These are phyloP conservation scores for Cephonodes hylas DNA, from an alignment of 2,888 invertebrate species.

Conservation along the genomic window DNA sequence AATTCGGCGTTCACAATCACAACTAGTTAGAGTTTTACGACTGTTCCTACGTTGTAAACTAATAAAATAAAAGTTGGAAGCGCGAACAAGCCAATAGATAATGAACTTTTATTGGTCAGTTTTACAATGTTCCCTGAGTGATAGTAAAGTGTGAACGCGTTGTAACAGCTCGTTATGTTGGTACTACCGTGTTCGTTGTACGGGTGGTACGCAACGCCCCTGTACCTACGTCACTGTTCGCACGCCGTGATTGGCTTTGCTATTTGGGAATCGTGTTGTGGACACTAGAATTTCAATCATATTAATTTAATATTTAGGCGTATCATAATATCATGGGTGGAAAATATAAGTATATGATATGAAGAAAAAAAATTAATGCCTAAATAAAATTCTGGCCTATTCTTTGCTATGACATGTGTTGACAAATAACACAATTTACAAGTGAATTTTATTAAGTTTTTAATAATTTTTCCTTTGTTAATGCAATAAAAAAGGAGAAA, in stretches of 20 bases:
- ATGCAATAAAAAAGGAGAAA: not conserved
- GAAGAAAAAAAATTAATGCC: too few species aligned
- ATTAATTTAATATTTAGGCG: too few species aligned
- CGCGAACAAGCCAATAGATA: constrained; percentile 77
- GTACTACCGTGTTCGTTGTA: constrained; percentile 25
- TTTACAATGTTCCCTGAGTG: constrained; percentile 73
- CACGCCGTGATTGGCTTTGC: not conserved
- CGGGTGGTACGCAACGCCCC: constrained; percentile 37
- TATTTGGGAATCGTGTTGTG: not conserved
- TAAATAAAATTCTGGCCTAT: too few species aligned
- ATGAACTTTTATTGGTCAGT: constrained; percentile 82
- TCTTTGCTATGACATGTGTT: too few species aligned
- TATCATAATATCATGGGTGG: too few species aligned
- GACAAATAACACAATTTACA: too few species aligned
- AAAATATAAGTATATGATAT: too few species aligned
- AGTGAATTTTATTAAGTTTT: not conserved
- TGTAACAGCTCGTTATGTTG: constrained; percentile 42
- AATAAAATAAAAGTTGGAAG: constrained; percentile 78
- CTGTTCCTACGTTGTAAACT: constrained; percentile 60
- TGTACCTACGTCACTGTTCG: constrained; percentile 21
- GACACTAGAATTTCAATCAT: not conserved
- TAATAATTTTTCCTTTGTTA: not conserved
- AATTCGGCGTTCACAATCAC: constrained; percentile 32
- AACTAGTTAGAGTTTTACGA: constrained; percentile 60
- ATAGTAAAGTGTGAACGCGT: constrained; percentile 56